Percentiles rank a stretch among this genome's conserved stretches.
phyloP scores from a whole-genome alignment of 2,113 vertebrate species.

The Gopherus evgoodei region DNA sequence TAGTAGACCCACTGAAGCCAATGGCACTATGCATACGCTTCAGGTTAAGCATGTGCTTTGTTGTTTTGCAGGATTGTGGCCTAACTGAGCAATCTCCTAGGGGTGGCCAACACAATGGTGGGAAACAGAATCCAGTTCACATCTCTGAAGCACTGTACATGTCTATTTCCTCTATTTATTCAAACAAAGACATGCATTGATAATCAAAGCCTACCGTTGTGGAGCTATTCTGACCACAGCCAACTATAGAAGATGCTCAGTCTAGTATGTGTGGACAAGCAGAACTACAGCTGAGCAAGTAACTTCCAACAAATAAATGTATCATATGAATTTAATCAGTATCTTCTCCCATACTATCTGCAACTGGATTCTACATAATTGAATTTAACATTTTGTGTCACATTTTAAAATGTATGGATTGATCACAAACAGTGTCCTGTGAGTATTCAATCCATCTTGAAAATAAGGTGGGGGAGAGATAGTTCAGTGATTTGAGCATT shows the following conservation, averaged over 20 bases:
- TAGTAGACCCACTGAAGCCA: neutral
- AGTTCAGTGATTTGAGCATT: no score
- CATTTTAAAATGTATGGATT: neutral
- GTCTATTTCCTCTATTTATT: neutral
- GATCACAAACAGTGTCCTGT: neutral
- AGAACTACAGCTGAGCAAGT: neutral
- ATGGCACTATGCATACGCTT: neutral
- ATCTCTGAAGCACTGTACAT: neutral
- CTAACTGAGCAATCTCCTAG: neutral
- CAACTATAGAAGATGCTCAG: neutral
- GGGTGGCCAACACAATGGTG: neutral
- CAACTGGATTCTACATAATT: neutral
- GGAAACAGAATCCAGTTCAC: neutral
- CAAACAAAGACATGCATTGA: neutral
- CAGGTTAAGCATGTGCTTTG: neutral
- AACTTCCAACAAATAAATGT: neutral
- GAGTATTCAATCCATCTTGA: neutral
- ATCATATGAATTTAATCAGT: neutral
- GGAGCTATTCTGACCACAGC: neutral
- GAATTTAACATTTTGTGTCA: constrained; percentile 12
- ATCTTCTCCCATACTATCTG: neutral
- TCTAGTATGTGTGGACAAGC: neutral
- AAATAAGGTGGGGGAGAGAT: no score
- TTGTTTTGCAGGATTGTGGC: constrained; percentile 9
- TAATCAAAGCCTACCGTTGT: neutral